phyloP scores from a whole-genome alignment of 2,888 invertebrate species.

The Mimas tiliae region DNA sequence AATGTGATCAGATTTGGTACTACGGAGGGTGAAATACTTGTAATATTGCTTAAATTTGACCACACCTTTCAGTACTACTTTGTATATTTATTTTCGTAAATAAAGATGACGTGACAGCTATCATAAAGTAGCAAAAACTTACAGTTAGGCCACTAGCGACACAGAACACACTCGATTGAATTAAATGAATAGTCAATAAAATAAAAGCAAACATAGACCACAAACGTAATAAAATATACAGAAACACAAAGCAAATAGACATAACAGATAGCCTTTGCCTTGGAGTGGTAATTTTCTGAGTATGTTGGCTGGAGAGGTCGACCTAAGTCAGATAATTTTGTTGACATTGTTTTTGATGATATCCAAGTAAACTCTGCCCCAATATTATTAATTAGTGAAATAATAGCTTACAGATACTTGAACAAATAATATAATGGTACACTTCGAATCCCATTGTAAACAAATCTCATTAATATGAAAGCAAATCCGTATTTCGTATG shows the following conservation, averaged over 20 bases:
- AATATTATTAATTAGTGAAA: constrained; percentile 3
- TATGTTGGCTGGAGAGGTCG: constrained; percentile 23
- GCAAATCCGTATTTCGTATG: no score
- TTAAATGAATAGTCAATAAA: background rate
- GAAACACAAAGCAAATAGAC: background rate
- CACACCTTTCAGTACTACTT: no score
- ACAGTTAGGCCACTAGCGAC: no score
- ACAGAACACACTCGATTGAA: background rate
- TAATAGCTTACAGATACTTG: constrained; percentile 17
- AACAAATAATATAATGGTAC: background rate
- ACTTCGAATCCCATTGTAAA: background rate
- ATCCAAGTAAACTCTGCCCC: constrained; percentile 25
- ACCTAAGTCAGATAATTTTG: constrained; percentile 35
- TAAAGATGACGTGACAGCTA: no score
- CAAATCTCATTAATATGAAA: background rate
- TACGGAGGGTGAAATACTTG: no score
- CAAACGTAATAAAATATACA: background rate
- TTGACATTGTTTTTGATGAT: constrained; percentile 34
- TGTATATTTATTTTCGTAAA: no score
- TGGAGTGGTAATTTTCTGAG: constrained; percentile 7
- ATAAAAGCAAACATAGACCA: background rate
- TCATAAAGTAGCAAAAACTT: no score
- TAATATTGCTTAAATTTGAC: no score
- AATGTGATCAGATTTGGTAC: no score
- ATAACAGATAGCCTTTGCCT: background rate